Conservation (phyloP, 2,888 invertebrate genomes). For the Hydropsyche betteni region DNA sequence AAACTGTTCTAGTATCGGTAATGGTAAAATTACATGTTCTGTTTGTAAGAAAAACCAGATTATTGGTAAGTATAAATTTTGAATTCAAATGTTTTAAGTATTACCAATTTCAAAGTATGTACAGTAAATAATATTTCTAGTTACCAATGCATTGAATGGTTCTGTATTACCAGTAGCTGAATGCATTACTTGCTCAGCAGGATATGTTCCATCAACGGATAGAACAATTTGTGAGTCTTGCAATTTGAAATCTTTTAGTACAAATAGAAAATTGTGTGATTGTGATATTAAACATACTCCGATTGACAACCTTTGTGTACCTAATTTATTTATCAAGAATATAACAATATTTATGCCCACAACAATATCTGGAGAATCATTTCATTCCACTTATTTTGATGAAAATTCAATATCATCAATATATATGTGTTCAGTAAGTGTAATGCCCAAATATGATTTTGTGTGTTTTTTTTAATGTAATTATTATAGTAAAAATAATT, state of each 20-base stretch:
- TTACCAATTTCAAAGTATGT: background rate
- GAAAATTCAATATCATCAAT: slow-evolving; percentile 57
- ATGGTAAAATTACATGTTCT: slow-evolving; percentile 54
- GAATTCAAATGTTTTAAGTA: too few relatives aligned
- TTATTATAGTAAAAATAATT: background rate
- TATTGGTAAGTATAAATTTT: slow-evolving; percentile 54
- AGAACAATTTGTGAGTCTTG: slow-evolving; percentile 59
- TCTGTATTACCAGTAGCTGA: slow-evolving; percentile 55
- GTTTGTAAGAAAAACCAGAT: slow-evolving; percentile 54
- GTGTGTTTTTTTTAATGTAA: background rate
- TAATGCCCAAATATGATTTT: too few relatives aligned
- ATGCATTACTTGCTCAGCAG: slow-evolving; percentile 60
- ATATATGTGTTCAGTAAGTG: slow-evolving; percentile 61
- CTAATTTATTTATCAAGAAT: slow-evolving; percentile 56
- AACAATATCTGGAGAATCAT: slow-evolving; percentile 54
- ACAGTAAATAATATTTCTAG: slow-evolving; percentile 53
- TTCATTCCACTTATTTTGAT: slow-evolving; percentile 50
- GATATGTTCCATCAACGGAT: slow-evolving; percentile 58
- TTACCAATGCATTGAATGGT: slow-evolving; percentile 58
- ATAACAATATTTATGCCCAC: slow-evolving; percentile 56
- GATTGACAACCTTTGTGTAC: slow-evolving; percentile 55
- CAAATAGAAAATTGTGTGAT: slow-evolving; percentile 53
- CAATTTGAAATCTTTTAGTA: slow-evolving; percentile 45
- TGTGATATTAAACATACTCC: slow-evolving; percentile 55
- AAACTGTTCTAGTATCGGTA: slow-evolving; percentile 56